These are phyloP conservation scores for Lasioglossum villosulum DNA, from an alignment of 2,888 invertebrate species.

Conservation along the genomic window DNA sequence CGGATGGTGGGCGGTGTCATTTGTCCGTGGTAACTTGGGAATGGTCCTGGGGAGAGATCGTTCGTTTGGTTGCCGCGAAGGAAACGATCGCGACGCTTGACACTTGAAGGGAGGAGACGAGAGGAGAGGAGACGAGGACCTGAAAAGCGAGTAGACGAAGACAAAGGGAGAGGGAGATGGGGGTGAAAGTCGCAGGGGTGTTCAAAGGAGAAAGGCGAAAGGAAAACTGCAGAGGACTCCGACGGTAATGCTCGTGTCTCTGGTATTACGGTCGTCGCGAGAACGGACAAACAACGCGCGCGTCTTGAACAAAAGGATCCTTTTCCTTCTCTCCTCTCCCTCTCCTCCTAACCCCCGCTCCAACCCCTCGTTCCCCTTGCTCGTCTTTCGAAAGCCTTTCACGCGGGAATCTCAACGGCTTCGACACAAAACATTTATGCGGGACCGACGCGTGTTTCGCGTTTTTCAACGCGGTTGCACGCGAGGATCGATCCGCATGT, in stretches of 20 bases:
- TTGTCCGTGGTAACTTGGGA: neutral
- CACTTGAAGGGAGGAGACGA: neutral
- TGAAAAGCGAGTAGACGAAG: conserved; percentile 14
- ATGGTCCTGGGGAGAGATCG: neutral
- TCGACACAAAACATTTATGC: conserved; percentile 30
- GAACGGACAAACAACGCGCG: conserved; percentile 38
- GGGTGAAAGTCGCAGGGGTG: neutral
- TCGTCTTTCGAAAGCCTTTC: conserved; percentile 24
- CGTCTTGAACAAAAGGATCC: conserved; percentile 49
- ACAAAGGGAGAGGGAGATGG: conserved; percentile 36
- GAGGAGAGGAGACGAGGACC: neutral
- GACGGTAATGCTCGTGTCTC: conserved; percentile 47
- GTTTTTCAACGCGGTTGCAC: neutral
- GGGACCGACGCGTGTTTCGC: neutral
- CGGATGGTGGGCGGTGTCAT: neutral
- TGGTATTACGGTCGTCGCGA: conserved; percentile 27
- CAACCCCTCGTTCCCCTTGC: neutral
- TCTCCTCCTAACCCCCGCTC: neutral
- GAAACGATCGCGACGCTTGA: conserved; percentile 46
- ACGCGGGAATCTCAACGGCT: conserved; percentile 26
- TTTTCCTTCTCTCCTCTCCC: neutral
- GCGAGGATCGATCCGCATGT: conserved; percentile 22
- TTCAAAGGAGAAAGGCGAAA: conserved; percentile 7
- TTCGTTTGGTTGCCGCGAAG: conserved; percentile 9
- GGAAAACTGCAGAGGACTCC: conserved; percentile 23